These are phyloP conservation scores for Scylla paramamosain DNA, from an alignment of 1,140 invertebrate species.

Conservation along the genomic window DNA sequence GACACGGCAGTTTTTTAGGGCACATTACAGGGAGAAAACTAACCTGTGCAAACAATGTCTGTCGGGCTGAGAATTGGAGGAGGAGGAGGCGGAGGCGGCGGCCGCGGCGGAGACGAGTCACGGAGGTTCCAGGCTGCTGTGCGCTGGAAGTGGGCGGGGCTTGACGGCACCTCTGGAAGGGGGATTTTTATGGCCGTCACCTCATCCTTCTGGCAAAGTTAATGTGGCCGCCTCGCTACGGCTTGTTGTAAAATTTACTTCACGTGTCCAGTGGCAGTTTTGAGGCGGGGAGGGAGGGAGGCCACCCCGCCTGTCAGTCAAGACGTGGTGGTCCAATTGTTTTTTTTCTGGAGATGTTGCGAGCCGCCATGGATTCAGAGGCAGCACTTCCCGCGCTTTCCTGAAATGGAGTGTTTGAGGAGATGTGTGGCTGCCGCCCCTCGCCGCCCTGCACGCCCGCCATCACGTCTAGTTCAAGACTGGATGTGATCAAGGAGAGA, in stretches of 20 bases:
- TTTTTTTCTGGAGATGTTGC: neutral
- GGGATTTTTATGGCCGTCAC: neutral
- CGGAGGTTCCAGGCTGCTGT: neutral
- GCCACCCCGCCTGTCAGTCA: neutral
- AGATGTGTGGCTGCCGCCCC: neutral
- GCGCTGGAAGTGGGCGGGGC: constrained; percentile 1
- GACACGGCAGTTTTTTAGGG: neutral
- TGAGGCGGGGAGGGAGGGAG: neutral
- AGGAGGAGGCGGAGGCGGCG: neutral
- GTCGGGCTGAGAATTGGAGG: neutral
- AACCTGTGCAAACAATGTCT: neutral
- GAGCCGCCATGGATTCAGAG: neutral
- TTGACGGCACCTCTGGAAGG: neutral
- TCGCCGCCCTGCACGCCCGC: constrained; percentile 56
- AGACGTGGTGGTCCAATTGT: neutral
- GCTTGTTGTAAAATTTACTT: neutral
- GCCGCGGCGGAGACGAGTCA: neutral
- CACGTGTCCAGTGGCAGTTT: neutral
- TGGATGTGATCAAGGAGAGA: constrained; percentile 68
- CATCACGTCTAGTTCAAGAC: constrained; percentile 63
- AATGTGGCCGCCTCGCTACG: neutral
- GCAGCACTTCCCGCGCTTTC: neutral
- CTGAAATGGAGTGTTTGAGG: constrained; percentile 21
- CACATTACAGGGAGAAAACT: neutral
- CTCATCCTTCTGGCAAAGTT: neutral